A percentile compares a stretch with the other conserved stretches of the same genome.
Conservation (phyloP, 2,113 vertebrate genomes). For the Motacilla alba region DNA sequence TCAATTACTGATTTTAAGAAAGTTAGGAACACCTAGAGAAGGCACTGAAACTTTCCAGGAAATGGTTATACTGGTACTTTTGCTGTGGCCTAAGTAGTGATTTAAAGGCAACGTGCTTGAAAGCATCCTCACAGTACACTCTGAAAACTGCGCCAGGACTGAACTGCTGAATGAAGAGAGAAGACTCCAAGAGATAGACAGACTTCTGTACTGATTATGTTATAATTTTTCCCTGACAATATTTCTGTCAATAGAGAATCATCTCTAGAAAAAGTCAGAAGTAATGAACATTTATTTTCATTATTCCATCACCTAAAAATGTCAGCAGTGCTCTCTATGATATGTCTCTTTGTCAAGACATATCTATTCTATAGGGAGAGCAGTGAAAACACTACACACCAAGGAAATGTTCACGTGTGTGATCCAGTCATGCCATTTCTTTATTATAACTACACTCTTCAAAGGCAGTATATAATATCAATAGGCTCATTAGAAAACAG, state of each 20-base stretch:
- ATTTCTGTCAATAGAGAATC: not conserved
- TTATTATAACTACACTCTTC: not conserved
- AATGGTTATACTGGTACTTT: not conserved
- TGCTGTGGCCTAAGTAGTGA: not conserved
- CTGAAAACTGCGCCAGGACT: not conserved
- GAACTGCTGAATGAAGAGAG: not conserved
- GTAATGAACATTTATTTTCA: not conserved
- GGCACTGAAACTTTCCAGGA: not conserved
- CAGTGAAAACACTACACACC: slow-evolving; percentile 30
- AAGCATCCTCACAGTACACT: not conserved
- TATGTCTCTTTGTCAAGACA: not conserved
- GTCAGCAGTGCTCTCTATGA: slow-evolving; percentile 19
- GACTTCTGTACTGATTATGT: not conserved
- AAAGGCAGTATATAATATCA: slow-evolving; percentile 8
- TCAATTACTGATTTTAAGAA: not conserved
- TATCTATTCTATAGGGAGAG: not conserved
- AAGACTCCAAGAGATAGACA: not conserved
- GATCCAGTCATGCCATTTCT: not conserved
- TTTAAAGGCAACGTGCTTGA: not conserved
- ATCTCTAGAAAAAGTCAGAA: not conserved
- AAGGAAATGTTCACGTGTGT: slow-evolving; percentile 3
- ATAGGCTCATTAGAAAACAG: not conserved
- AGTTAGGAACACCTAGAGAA: not conserved
- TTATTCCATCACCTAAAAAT: slow-evolving; percentile 32
- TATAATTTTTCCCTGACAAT: not conserved